Base-by-base conservation (phyloP, 2,113 vertebrate species). In the Dipodomys merriami region DNA sequence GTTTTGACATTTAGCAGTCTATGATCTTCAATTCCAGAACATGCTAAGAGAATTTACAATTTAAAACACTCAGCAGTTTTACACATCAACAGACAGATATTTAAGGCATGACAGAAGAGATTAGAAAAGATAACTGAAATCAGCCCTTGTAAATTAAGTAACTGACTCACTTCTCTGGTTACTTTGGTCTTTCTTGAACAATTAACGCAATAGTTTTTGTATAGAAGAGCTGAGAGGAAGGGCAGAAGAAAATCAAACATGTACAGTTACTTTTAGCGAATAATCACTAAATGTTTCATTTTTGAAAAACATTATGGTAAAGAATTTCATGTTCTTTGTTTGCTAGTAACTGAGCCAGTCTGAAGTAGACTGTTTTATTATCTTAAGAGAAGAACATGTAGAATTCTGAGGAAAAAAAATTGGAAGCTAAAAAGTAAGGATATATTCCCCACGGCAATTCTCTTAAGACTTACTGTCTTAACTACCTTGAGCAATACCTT, bases 21-120 rank as follows among this genome's bases (percentile, higher is more conserved):
- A 39, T 53, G 39, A 90, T 44, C 27, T 90, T 62, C 19, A 82
- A n/a, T 62, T 76, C n/a, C 18, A 91, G 7, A 76, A 83, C 79
- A 89, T 83, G 35, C 16, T 64, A 64, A 79, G 16, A 44, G 2
- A 81, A 57, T 11, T 86, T 94, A 67, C 95, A 93, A 83, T 76
- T 72, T 25, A 88, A 93, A 92, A 44, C n/a, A 33, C 3, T 67
- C 39, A 91, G 64, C 71, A 71, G 39, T 88, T 82, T 88, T 71
- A n/a, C 4, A 57, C 35, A 72, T 73, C 29, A 85, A 49, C 2
- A 88, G 25, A 20, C 7, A 90, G 39, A 87, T 91, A 60, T 80
- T 64, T 39, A 71, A 62, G 23, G 86, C 27, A 44, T 60, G 53
- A 67, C 18, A 94, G 73, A 44, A 91, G 44, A 49, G 18, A 68